A percentile compares a stretch with the other conserved stretches of the same genome.
These are phyloP conservation scores for Neogobius melanostomus DNA, from an alignment of 2,113 vertebrate genomes.

Conservation along the genomic window DNA sequence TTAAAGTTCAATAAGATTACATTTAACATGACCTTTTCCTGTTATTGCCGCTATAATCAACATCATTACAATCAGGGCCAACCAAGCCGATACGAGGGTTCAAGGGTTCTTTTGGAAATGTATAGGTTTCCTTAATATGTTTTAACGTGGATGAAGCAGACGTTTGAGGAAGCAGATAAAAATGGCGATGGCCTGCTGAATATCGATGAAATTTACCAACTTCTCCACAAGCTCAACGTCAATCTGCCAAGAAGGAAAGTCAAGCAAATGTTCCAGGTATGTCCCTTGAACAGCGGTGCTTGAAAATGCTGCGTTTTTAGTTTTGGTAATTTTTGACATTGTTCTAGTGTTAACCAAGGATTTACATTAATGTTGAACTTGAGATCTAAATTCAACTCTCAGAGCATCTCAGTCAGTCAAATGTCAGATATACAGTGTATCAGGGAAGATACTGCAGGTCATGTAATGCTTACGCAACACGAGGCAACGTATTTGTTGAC, in stretches of 20 bases:
- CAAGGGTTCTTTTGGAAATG: background rate
- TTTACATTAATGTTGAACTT: too few species aligned
- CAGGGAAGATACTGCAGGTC: background rate
- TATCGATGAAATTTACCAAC: conserved; percentile 95
- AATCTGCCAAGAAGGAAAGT: conserved; percentile 95
- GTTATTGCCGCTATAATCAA: background rate
- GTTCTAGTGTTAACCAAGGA: too few species aligned
- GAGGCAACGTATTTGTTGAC: background rate
- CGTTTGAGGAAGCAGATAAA: conserved; percentile 96
- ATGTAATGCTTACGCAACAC: background rate
- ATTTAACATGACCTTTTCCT: too few species aligned
- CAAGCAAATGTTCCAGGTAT: conserved; percentile 98
- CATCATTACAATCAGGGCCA: background rate
- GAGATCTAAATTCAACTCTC: too few species aligned
- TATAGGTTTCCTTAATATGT: conserved; percentile 75
- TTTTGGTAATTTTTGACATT: too few species aligned
- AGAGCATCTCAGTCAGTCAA: background rate
- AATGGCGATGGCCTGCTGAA: conserved; percentile 94
- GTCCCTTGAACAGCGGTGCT: background rate
- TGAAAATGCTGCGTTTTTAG: background rate
- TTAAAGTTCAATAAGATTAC: background rate
- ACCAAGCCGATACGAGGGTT: background rate
- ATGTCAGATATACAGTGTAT: background rate
- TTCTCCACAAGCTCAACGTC: conserved; percentile 98
- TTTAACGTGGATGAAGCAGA: conserved; percentile 93